Percentiles rank a stretch among this genome's conserved stretches.
Conservation (phyloP, 2,888 invertebrate genomes). For the Zele albiditarsus region DNA sequence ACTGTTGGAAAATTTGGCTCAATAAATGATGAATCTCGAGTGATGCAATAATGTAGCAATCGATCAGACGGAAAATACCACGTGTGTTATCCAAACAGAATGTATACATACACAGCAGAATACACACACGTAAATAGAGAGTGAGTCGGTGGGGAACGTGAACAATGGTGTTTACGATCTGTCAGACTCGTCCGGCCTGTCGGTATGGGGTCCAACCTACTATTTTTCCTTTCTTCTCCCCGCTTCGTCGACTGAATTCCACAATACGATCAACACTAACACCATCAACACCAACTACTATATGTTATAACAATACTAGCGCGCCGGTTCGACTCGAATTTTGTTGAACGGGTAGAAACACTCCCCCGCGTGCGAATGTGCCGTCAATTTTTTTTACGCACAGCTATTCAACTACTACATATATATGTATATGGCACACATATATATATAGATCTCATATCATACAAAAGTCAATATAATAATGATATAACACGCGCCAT, state of each 20-base stretch:
- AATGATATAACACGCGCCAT: not conserved
- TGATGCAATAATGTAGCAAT: not conserved
- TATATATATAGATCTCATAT: conserved; percentile 46
- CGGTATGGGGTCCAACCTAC: conserved; percentile 13
- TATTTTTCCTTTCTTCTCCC: not conserved
- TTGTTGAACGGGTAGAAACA: not conserved
- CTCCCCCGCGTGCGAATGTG: conserved; percentile 4
- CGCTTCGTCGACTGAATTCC: too few relatives aligned
- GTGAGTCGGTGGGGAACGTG: conserved; percentile 36
- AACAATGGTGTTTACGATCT: conserved; percentile 62
- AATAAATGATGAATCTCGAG: too few relatives aligned
- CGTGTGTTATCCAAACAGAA: conserved; percentile 31
- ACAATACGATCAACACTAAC: conserved; percentile 1
- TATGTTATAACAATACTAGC: not conserved
- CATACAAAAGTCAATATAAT: conserved; percentile 41
- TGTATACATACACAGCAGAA: conserved; percentile 1
- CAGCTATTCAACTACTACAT: too few relatives aligned
- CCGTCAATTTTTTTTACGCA: conserved; percentile 44
- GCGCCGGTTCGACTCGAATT: not conserved
- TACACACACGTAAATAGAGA: too few relatives aligned
- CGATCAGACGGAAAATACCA: conserved; percentile 26
- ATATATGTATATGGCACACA: too few relatives aligned
- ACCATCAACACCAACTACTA: not conserved
- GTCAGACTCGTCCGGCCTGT: conserved; percentile 50
- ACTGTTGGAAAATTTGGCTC: too few relatives aligned